Evolutionary conservation across 2,888 invertebrate species (phyloP), one percentile per base, ranked within the genome.

Genomic region (Halocaridina rubra): DNA sequence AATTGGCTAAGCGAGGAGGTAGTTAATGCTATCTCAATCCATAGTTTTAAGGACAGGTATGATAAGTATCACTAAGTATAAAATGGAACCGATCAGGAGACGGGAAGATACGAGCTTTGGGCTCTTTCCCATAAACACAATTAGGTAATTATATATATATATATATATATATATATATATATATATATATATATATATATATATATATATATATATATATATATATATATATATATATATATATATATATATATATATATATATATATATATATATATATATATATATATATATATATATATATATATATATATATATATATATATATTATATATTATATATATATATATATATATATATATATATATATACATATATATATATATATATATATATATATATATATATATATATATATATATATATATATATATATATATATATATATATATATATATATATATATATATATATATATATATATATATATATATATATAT

Each of bases 301-400:
- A 46, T 46, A 46, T 46, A 46, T 46, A 46, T 46, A 46, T 46
- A 46, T 46, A 46, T 46, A 46, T 46, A 46, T 46, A 46, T 46
- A 46, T 46, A 46, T 46, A 46, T 46, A 46, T 2, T 46, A 46
- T 46, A 46, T 46, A 46, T 46, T 46, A 64, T 64, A 64, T 64
- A 64, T 64, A 64, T 64, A 64, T 64, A 64, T 64, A 64, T 64
- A 64, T 64, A 64, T 64, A 46, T 46, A 46, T 46, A 46, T 16
- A 67, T 67, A 19, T 67, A 67, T 67, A 67, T 67, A 67, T 67
- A 19, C 24, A 67, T 67, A 67, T 67, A 67, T 67, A 67, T 67
- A 67, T 22, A 67, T 67, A 67, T 67, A 67, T 67, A 67, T 67
- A 22, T 67, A 67, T 67, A 22, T 67, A 22, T 67, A 67, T 67